These are phyloP conservation scores for Pollachius pollachius DNA, from an alignment of 2,113 vertebrate genomes.

Conservation along the genomic window DNA sequence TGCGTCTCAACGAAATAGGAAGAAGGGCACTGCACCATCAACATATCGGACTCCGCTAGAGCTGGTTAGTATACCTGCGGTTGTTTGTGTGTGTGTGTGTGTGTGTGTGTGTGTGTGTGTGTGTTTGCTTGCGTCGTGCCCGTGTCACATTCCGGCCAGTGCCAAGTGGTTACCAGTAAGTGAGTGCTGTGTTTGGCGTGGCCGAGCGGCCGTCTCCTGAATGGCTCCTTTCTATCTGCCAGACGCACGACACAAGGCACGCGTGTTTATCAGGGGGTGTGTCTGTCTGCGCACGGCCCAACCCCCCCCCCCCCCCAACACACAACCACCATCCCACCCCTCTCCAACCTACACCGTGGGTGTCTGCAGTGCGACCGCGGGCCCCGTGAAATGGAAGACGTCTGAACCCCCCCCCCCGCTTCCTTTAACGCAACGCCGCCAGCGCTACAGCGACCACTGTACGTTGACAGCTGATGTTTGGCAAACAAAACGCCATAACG, in stretches of 20 bases:
- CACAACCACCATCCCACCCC: neutral
- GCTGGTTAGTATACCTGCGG: neutral
- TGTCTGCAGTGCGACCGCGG: no score
- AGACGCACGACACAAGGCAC: slow-evolving; percentile 29
- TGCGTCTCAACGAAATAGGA: no score
- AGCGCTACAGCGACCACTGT: no score
- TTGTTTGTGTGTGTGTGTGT: slow-evolving; percentile 5
- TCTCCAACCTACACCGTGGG: no score
- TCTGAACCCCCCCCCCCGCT: neutral
- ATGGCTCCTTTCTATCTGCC: slow-evolving; percentile 73
- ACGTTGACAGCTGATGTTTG: neutral
- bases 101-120: slow-evolving; percentile 7
- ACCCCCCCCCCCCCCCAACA: neutral
- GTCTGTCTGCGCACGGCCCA: slow-evolving; percentile 25
- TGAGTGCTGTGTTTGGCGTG: slow-evolving; percentile 74
- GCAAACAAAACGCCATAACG: neutral
- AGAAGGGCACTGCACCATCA: neutral
- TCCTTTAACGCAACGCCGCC: neutral
- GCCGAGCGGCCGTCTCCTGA: slow-evolving; percentile 49
- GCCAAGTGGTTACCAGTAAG: slow-evolving; percentile 77
- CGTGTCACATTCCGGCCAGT: slow-evolving; percentile 15
- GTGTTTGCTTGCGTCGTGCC: slow-evolving; percentile 3
- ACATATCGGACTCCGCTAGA: neutral
- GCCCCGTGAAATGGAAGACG: no score
- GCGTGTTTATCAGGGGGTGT: slow-evolving; percentile 27